Evolutionary conservation across 30 jellyfish, hydroid and myxozoan genomes (phyloP).

Genomic region (Pseudorhiza aurosa): DNA sequence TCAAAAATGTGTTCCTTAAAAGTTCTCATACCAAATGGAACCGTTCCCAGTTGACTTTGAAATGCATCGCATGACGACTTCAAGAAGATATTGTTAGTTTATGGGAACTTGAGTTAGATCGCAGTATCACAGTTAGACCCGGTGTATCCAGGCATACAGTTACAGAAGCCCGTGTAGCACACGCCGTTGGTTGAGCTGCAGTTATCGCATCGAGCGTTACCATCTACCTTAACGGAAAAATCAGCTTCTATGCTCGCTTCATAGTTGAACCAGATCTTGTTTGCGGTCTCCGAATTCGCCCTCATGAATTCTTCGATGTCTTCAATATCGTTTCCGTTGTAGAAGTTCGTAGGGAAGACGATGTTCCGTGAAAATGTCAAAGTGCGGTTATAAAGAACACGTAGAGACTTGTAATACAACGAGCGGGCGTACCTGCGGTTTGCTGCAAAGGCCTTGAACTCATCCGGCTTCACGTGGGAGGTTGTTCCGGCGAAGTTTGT

Average conservation of each 20-base stretch:
- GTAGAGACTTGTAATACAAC: slow-evolving; percentile 73
- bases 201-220: slow-evolving; percentile 82
- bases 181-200: slow-evolving; percentile 89
- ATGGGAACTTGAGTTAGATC: background rate
- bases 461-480: slow-evolving; percentile 81
- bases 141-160: slow-evolving; percentile 85
- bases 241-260: slow-evolving; percentile 83
- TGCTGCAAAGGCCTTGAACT: slow-evolving; percentile 77
- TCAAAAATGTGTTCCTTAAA: too few species aligned
- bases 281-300: slow-evolving; percentile 80
- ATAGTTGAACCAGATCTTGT: slow-evolving; percentile 82
- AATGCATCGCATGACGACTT: too few species aligned
- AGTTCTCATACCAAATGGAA: too few species aligned
- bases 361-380: slow-evolving; percentile 80
- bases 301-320: slow-evolving; percentile 83
- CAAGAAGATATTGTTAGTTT: too few species aligned
- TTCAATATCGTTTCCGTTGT: slow-evolving; percentile 80
- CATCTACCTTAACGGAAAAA: slow-evolving; percentile 81
- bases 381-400: slow-evolving; percentile 88
- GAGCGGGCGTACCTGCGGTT: slow-evolving; percentile 82
- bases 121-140: slow-evolving; percentile 83
- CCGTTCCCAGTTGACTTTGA: too few species aligned
- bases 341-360: slow-evolving; percentile 59
- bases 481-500: slow-evolving; percentile 77
- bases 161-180: slow-evolving; percentile 92